A percentile compares a stretch with the other conserved stretches of the same genome.
Conservation (phyloP, 2,888 invertebrate species). For the Machimus atricapillus region DNA sequence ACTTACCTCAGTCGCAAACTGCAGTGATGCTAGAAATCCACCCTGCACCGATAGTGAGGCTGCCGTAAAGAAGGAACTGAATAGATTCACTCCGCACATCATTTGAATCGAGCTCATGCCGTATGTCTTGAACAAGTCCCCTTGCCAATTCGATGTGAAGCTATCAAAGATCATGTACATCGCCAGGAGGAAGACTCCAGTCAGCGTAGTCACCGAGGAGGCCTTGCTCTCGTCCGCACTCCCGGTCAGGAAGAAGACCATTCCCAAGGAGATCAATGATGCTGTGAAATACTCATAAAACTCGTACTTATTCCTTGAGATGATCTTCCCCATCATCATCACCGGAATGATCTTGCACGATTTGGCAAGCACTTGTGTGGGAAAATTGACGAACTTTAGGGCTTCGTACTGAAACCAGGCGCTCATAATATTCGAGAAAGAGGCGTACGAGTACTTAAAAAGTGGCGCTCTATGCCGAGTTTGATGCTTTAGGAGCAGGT, state of each 20-base stretch:
- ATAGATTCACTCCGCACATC: conserved; percentile 97
- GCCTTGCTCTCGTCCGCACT: conserved; percentile 71
- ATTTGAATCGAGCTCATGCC: conserved; percentile 84
- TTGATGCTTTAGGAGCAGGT: conserved; percentile 69
- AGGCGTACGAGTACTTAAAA: conserved; percentile 94
- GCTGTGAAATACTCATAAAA: conserved; percentile 93
- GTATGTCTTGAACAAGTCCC: conserved; percentile 82
- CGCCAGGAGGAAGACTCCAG: conserved; percentile 83
- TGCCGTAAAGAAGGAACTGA: conserved; percentile 87
- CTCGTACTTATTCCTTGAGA: conserved; percentile 86
- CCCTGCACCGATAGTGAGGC: conserved; percentile 87
- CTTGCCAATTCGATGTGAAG: conserved; percentile 99
- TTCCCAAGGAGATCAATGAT: conserved; percentile 86
- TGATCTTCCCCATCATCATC: conserved; percentile 96
- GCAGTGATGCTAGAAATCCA: conserved; percentile 74
- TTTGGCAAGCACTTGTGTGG: conserved; percentile 95
- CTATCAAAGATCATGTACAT: conserved; percentile 95
- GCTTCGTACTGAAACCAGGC: conserved; percentile 99
- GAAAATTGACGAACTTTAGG: conserved; percentile 96
- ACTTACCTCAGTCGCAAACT: conserved; percentile 74
- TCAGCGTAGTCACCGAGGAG: conserved; percentile 76
- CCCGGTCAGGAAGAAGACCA: conserved; percentile 90
- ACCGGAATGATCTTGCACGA: conserved; percentile 98
- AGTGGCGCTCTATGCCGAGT: conserved; percentile 83
- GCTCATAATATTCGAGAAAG: conserved; percentile 96